Evolutionary conservation across 2,113 vertebrate species (phyloP).

Genomic region (Ctenodactylus gundi): DNA sequence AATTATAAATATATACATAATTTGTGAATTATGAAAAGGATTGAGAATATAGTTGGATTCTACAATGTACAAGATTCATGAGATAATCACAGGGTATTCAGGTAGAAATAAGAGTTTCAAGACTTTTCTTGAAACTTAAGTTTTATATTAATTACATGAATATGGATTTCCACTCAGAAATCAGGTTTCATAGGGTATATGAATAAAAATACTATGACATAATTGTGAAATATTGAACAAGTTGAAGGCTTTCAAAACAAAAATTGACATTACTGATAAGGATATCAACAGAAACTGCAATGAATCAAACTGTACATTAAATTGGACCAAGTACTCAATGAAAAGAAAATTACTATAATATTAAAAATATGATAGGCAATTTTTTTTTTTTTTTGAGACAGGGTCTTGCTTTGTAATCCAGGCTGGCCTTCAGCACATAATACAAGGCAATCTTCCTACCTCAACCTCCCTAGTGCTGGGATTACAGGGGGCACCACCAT

Average conservation of each 20-base stretch:
- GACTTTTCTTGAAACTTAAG: slow-evolving; percentile 31
- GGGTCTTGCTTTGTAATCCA: too few relatives aligned
- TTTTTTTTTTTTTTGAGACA: too few relatives aligned
- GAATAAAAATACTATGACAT: slow-evolving; percentile 22
- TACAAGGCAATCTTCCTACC: too few relatives aligned
- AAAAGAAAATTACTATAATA: slow-evolving; percentile 65
- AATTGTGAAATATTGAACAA: slow-evolving; percentile 50
- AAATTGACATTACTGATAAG: slow-evolving; percentile 45
- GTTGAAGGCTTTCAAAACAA: slow-evolving; percentile 39
- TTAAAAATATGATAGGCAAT: slow-evolving; percentile 81
- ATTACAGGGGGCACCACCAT: too few relatives aligned
- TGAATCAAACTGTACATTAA: slow-evolving; percentile 63
- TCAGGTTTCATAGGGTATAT: neutral
- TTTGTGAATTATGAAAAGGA: slow-evolving; percentile 1
- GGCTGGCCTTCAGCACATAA: too few relatives aligned
- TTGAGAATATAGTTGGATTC: slow-evolving; percentile 24
- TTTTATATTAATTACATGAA: slow-evolving; percentile 50
- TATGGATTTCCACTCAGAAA: neutral
- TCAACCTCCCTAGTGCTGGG: too few relatives aligned
- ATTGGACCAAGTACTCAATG: slow-evolving; percentile 61
- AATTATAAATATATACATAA: neutral
- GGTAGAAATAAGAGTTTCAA: slow-evolving; percentile 50
- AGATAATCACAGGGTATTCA: slow-evolving; percentile 32
- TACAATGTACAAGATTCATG: slow-evolving; percentile 2
- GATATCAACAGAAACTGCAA: slow-evolving; percentile 34